Evolutionary conservation across 1,140 invertebrate genomes (phyloP).

Genomic region (Pinna nobilis): DNA sequence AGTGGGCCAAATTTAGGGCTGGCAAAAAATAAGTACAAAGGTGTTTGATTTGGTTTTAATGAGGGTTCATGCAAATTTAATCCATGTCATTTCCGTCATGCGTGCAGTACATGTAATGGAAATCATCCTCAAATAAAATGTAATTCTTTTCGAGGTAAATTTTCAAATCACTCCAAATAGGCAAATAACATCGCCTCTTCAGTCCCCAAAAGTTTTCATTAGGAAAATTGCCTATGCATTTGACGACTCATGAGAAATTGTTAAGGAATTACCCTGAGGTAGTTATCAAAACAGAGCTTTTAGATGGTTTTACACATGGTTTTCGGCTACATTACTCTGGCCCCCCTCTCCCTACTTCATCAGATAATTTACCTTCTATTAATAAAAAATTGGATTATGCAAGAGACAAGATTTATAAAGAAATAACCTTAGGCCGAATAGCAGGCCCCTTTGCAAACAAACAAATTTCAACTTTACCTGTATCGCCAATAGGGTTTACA

Average conservation of each 20-base stretch:
- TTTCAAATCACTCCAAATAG: too few species aligned
- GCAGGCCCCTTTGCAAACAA: conserved; percentile 3
- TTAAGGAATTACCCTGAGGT: background rate
- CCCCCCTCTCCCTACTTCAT: background rate
- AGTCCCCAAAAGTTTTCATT: background rate
- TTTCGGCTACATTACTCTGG: conserved; percentile 14
- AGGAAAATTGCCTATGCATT: background rate
- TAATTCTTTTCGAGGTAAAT: background rate
- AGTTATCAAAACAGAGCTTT: conserved; percentile 2
- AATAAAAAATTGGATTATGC: conserved; percentile 5
- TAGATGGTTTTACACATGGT: conserved; percentile 9
- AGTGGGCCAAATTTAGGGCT: background rate
- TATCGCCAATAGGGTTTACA: too few species aligned
- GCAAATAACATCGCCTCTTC: background rate
- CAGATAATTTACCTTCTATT: conserved; percentile 24
- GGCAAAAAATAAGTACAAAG: background rate
- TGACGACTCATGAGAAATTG: background rate
- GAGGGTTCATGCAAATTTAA: background rate
- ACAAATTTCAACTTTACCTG: too few species aligned
- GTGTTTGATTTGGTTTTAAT: conserved; percentile 15
- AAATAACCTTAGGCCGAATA: background rate
- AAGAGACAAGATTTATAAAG: background rate
- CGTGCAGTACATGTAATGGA: conserved; percentile 13
- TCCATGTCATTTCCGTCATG: conserved; percentile 1
- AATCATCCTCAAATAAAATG: background rate